Percentiles rank a stretch among this genome's conserved stretches.
phyloP scores from a whole-genome alignment of 1,140 invertebrate species.

The Kradibia gibbosae region DNA sequence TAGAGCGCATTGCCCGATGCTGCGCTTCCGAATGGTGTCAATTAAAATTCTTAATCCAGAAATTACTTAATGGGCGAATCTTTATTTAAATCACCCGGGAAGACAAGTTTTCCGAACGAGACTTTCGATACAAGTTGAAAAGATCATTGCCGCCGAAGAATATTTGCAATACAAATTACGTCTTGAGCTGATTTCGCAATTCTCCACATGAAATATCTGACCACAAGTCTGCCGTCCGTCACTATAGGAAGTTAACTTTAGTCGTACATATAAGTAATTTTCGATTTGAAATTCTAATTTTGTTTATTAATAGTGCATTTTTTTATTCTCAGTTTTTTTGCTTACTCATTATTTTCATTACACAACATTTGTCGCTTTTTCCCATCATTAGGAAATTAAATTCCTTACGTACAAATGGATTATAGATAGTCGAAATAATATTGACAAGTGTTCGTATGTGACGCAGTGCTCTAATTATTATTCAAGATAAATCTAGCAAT shows the following conservation, averaged over 20 bases:
- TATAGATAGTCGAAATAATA: background rate
- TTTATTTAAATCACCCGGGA: too few relatives aligned
- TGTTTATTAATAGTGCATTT: background rate
- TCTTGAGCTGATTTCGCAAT: too few relatives aligned
- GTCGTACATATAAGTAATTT: background rate
- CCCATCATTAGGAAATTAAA: too few relatives aligned
- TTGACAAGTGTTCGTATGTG: background rate
- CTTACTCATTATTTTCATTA: background rate
- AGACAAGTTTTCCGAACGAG: too few relatives aligned
- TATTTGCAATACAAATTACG: too few relatives aligned
- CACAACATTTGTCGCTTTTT: background rate
- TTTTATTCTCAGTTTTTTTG: background rate
- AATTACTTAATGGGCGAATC: background rate
- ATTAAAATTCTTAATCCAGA: background rate
- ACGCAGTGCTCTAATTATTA: slow-evolving; percentile 2
- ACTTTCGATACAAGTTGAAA: too few relatives aligned
- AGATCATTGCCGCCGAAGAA: too few relatives aligned
- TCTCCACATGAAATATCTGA: too few relatives aligned
- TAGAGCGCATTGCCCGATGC: background rate
- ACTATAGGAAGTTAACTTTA: too few relatives aligned
- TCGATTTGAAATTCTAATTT: background rate
- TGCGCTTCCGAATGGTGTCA: background rate
- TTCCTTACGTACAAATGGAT: background rate
- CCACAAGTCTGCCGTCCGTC: too few relatives aligned
- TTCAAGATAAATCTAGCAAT: slow-evolving; percentile 7